phyloP scores from a whole-genome alignment of 2,888 invertebrate species.

The Petrolisthes manimaculis region DNA sequence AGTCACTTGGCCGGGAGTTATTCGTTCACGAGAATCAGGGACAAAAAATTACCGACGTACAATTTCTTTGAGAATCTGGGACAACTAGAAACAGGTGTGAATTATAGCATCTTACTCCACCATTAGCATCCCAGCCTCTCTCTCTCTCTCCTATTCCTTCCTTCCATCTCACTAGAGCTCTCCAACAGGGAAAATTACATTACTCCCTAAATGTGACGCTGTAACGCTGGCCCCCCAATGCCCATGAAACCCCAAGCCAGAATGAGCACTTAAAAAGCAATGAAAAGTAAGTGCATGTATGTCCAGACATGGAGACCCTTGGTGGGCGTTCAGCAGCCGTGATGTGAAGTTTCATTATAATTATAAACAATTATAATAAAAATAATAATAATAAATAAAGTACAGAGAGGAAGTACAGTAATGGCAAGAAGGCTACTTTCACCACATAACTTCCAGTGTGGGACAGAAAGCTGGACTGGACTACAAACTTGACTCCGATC shows the following conservation, averaged over 20 bases:
- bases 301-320: not conserved
- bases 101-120: not conserved
- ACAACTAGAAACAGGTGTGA: not conserved
- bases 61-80: slow-evolving; percentile 4
- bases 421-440: not conserved
- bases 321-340: not conserved
- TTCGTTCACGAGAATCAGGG: slow-evolving; percentile 35
- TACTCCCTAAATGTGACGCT: not conserved
- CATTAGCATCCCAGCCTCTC: slow-evolving; percentile 13
- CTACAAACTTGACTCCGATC: not conserved
- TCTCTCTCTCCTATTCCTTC: not conserved
- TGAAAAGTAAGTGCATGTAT: slow-evolving; percentile 5
- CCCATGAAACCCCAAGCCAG: slow-evolving; percentile 31
- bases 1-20: slow-evolving; percentile 43
- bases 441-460: not conserved
- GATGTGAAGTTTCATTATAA: not conserved
- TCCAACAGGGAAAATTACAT: no score
- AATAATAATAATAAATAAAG: not conserved
- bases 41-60: slow-evolving; percentile 30
- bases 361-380: no score
- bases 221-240: slow-evolving; percentile 8
- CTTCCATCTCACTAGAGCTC: no score
- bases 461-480: not conserved
- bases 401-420: not conserved
- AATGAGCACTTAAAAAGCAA: not conserved